A percentile compares a stretch with the other conserved stretches of the same genome.
Evolutionary conservation across 2,113 vertebrate genomes (phyloP).

Genomic region (Brachirus orientalis): DNA sequence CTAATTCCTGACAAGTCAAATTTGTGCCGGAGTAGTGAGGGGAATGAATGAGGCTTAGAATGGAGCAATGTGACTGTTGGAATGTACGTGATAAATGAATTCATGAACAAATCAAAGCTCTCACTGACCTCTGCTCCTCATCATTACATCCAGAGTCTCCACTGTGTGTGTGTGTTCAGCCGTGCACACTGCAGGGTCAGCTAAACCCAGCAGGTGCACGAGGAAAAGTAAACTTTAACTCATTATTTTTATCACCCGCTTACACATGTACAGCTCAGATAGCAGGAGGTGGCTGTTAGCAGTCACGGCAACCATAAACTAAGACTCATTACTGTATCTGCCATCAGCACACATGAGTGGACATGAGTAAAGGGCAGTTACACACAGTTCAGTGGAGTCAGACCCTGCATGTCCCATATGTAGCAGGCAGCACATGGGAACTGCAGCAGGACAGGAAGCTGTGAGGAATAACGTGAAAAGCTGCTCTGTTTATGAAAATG

Average conservation of each 20-base stretch:
- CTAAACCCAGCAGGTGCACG: constrained; percentile 26
- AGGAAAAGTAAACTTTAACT: constrained; percentile 37
- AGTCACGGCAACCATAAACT: constrained; percentile 16
- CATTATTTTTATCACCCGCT: constrained; percentile 37
- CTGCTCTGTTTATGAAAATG: background rate
- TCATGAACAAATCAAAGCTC: background rate
- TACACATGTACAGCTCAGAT: constrained; percentile 8
- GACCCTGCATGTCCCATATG: constrained; percentile 5
- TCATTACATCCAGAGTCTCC: too few relatives aligned
- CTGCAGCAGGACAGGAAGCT: background rate
- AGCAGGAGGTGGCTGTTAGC: background rate
- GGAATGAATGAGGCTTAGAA: background rate
- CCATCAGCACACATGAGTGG: constrained; percentile 46
- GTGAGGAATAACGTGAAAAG: background rate
- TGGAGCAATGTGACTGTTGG: background rate
- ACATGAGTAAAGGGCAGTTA: constrained; percentile 37
- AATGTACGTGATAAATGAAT: background rate
- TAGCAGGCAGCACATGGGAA: constrained; percentile 8
- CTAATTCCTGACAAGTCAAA: background rate
- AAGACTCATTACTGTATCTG: constrained; percentile 58
- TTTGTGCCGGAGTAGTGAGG: background rate
- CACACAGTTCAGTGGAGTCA: constrained; percentile 37
- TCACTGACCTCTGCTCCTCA: background rate
- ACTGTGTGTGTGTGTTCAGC: constrained; percentile 18
- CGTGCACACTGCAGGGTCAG: background rate